Base-by-base conservation (phyloP, 2,888 invertebrate species). In the Sussaba pulchella region DNA sequence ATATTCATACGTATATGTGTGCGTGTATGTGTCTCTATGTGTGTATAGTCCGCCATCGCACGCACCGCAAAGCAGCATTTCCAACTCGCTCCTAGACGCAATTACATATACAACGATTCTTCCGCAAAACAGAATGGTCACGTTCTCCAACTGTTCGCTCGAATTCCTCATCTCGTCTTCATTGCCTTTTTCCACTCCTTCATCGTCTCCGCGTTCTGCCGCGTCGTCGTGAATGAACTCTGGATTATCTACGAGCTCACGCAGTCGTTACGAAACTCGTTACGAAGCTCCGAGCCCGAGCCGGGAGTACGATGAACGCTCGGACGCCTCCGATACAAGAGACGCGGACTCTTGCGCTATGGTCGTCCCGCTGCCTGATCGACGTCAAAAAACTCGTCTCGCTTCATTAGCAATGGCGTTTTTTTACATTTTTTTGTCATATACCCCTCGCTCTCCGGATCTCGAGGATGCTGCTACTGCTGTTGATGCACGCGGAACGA, bases 391-490 rank as follows among this genome's bases (percentile, higher is more conserved):
- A 87, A 89, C 85, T 84, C 87, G 89, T 89, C 85, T 86, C 89
- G 89, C 86, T 89, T 90, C 89, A 90, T 90, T 89, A 89, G 85
- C 86, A 86, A 87, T 87, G 69, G 47, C 61, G 31, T 31, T 79
- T 78, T 83, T 82, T 80, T 64, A 31, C 66, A 26, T 57, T 64
- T 64, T 50, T 57, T 31, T 39, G 64, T 21, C 19, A n/a, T 6
- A 43, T 72, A 39, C 19, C n/a, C 54, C 19, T 45, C 19, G 14
- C 26, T 67, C 39, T 39, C 50, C 43, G 12, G n/a, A 1, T 54
- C 31, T 5, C 43, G 31, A 6, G 31, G 31, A 31, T 66, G 41
- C 24, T 43, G 64, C 70, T 24, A 69, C 24, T 57, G 59, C 24
- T 45, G 41, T 52, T 19, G 71, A 75, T 78, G 74, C 75, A 75